Percentiles rank a stretch among this genome's conserved stretches.
Evolutionary conservation across 2,113 vertebrate species (phyloP).

Genomic region (Psephotus haematonotus): DNA sequence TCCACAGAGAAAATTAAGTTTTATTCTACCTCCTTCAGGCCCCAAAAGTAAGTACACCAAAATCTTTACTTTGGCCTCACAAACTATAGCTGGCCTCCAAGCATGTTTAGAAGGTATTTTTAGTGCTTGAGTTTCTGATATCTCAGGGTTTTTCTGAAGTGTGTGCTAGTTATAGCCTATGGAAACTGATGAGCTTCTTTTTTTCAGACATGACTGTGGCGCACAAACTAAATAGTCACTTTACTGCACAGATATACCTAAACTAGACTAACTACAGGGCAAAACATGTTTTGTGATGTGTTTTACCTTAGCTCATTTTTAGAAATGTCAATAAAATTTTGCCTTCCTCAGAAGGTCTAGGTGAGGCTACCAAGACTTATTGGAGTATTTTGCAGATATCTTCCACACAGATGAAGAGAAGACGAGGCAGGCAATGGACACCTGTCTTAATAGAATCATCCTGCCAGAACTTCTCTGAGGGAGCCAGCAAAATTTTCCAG

Average conservation of each 20-base stretch:
- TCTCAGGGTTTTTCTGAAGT: not conserved
- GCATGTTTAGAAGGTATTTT: not conserved
- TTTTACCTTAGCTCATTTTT: not conserved
- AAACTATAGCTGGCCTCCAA: not conserved
- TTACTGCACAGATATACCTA: not conserved
- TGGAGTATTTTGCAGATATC: not conserved
- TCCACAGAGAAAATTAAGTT: not conserved
- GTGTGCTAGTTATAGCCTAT: accelerated
- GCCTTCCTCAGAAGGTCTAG: not conserved
- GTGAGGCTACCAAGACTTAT: not conserved
- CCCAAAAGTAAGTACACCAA: not conserved
- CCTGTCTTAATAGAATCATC: not conserved
- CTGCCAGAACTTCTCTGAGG: not conserved
- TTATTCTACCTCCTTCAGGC: not conserved
- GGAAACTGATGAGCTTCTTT: not conserved
- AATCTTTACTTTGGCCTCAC: not conserved
- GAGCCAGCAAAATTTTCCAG: not conserved
- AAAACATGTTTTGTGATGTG: not conserved
- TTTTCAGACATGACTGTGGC: not conserved
- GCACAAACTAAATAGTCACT: not conserved
- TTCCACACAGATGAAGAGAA: not conserved
- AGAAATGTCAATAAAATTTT: not conserved
- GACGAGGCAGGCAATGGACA: not conserved
- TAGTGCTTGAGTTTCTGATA: not conserved
- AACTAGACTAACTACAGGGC: not conserved